Evolutionary conservation across 2,113 vertebrate genomes (phyloP).

Genomic region (Sapajus apella): DNA sequence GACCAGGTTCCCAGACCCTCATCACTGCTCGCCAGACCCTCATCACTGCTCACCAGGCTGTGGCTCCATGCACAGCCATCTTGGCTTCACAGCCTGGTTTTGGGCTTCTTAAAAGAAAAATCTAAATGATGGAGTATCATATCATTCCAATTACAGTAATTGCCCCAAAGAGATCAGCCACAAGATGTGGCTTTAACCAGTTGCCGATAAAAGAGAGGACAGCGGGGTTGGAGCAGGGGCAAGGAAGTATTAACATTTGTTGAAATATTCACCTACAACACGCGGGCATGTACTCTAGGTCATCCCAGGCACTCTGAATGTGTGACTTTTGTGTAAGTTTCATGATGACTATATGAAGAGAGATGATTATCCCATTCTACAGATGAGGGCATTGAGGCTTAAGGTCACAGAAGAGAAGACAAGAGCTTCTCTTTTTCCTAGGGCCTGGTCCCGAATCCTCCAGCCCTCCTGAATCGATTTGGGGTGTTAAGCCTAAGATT

Average conservation of each 20-base stretch:
- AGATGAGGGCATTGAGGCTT: neutral
- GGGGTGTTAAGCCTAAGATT: neutral
- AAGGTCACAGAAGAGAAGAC: neutral
- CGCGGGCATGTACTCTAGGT: neutral
- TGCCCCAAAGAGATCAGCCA: neutral
- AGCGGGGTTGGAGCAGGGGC: fast-evolving
- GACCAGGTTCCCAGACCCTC: neutral
- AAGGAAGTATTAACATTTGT: neutral
- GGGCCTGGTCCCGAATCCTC: neutral
- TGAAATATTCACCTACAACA: neutral
- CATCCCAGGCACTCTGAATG: neutral
- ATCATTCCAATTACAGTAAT: neutral
- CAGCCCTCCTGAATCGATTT: neutral
- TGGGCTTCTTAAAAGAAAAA: conserved; percentile 14
- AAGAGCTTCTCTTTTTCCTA: neutral
- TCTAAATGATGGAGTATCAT: neutral
- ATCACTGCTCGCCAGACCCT: neutral
- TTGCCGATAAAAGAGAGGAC: neutral
- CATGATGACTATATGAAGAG: neutral
- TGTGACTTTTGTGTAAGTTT: neutral
- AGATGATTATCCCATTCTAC: neutral
- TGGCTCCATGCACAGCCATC: neutral
- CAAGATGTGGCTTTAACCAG: neutral
- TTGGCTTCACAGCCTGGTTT: neutral
- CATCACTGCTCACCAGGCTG: neutral